A percentile compares a stretch with the other conserved stretches of the same genome.
These are phyloP conservation scores for Leucophenga montana DNA, from an alignment of 2,888 invertebrate species.

Conservation along the genomic window DNA sequence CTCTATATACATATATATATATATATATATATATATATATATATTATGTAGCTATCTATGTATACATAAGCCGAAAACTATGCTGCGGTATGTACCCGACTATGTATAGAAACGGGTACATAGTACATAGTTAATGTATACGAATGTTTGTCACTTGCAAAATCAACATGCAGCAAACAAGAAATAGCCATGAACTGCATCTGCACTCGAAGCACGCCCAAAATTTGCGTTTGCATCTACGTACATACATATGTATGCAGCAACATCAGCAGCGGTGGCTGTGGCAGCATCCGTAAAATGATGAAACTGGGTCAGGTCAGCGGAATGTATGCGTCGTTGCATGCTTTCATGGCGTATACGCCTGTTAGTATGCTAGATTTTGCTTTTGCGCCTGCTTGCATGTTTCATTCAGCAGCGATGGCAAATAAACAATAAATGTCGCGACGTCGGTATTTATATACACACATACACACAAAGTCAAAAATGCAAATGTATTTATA, in stretches of 20 bases:
- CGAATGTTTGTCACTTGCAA: not conserved
- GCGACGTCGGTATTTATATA: not conserved
- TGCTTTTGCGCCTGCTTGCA: not conserved
- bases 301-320: conserved; percentile 62
- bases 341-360: conserved; percentile 23
- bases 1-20: not conserved
- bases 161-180: not conserved
- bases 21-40: not conserved
- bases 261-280: not conserved
- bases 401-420: too few species aligned
- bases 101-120: too few species aligned
- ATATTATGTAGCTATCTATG: not conserved
- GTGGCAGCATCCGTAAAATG: conserved; percentile 42
- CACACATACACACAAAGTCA: too few species aligned
- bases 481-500: too few species aligned
- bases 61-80: not conserved
- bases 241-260: not conserved
- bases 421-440: conserved; percentile 32
- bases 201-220: conserved; percentile 55
- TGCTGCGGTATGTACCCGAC: not conserved
- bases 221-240: not conserved
- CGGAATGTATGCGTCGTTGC: not conserved
- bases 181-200: conserved; percentile 58
- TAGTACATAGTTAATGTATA: conserved; percentile 17
- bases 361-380: not conserved